These are phyloP conservation scores for Eumaeus atala DNA, from an alignment of 1,140 invertebrate species.

Conservation along the genomic window DNA sequence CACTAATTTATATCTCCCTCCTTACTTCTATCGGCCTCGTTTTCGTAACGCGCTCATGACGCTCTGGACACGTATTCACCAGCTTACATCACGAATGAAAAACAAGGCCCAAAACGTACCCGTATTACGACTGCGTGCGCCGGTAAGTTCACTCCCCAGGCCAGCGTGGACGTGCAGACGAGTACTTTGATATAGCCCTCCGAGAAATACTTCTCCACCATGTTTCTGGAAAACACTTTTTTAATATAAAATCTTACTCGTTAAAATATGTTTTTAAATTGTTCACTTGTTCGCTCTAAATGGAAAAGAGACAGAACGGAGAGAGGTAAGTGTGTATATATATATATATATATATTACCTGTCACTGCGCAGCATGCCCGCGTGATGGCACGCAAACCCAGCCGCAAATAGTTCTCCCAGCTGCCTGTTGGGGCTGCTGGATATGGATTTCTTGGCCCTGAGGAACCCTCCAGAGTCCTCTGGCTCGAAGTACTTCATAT, in stretches of 20 bases:
- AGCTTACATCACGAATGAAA: too few relatives aligned
- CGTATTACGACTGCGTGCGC: conserved; percentile 98
- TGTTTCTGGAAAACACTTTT: conserved; percentile 77
- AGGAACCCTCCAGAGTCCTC: conserved; percentile 76
- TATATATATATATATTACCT: conserved; percentile 74
- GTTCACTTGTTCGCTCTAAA: background rate
- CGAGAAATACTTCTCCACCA: conserved; percentile 92
- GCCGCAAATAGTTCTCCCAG: conserved; percentile 87
- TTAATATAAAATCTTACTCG: too few relatives aligned
- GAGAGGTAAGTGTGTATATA: background rate
- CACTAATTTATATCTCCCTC: too few relatives aligned
- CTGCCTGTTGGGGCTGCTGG: conserved; percentile 83
- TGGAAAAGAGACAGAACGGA: background rate
- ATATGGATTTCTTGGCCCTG: conserved; percentile 78
- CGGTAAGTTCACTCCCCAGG: conserved; percentile 99
- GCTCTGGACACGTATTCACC: too few relatives aligned
- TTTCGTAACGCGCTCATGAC: too few relatives aligned
- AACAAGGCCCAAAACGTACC: conserved; percentile 64
- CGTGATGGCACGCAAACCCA: conserved; percentile 97
- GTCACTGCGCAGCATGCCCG: conserved; percentile 92
- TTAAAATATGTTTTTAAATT: too few relatives aligned
- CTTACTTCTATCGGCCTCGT: too few relatives aligned
- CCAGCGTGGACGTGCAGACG: conserved; percentile 97
- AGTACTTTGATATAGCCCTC: conserved; percentile 94
- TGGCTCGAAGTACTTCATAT: conserved; percentile 81